Evolutionary conservation across 2,888 invertebrate species (phyloP).

Genomic region (Malthinus seriepunctatus): DNA sequence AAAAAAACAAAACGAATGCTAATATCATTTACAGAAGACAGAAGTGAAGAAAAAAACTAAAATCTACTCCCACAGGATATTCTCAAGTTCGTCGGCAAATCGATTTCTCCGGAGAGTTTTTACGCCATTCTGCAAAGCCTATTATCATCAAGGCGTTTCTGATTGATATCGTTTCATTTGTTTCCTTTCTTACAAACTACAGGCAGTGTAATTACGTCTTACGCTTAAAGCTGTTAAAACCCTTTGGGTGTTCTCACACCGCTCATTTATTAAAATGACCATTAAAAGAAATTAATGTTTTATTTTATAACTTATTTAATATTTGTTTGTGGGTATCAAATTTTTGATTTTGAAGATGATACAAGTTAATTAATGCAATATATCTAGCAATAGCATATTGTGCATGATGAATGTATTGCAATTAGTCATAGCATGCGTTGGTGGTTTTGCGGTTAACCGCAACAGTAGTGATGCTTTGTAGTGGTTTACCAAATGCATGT

Average conservation of each 20-base stretch:
- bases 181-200: conserved; percentile 12
- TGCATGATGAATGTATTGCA: conserved; percentile 26
- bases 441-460: conserved; percentile 22
- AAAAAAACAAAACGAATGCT: not conserved
- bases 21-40: conserved; percentile 1
- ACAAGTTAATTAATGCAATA: conserved; percentile 3
- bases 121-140: conserved; percentile 9
- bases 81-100: conserved; percentile 11
- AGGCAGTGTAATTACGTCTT: conserved; percentile 20
- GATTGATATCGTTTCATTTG: conserved; percentile 23
- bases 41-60: conserved; percentile 8
- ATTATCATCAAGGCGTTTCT: conserved; percentile 13
- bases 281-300: conserved; percentile 4
- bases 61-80: conserved; percentile 10
- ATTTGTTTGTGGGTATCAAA: not conserved
- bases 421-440: conserved; percentile 26
- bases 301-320: not conserved
- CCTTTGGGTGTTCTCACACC: conserved; percentile 27
- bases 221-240: conserved; percentile 31
- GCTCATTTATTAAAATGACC: conserved; percentile 8
- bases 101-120: conserved; percentile 18
- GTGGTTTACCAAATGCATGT: conserved; percentile 24
- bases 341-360: not conserved
- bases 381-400: conserved; percentile 15
- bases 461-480: conserved; percentile 28